A percentile compares a stretch with the other conserved stretches of the same genome.
These are phyloP conservation scores for Marmota flaviventris DNA, from an alignment of 2,113 vertebrate species.

Conservation along the genomic window DNA sequence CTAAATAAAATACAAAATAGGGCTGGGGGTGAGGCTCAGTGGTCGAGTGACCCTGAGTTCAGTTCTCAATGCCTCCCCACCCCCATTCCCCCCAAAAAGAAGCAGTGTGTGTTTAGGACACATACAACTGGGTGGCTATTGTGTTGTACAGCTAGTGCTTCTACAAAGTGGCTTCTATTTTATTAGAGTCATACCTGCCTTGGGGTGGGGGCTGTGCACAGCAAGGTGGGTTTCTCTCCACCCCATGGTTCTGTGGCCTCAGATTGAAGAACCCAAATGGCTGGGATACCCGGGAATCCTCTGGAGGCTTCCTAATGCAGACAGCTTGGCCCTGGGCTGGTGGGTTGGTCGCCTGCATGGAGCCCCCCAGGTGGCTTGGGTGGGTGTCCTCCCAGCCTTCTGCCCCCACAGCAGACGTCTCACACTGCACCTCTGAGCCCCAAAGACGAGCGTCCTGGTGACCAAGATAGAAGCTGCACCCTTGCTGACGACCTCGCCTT, in stretches of 20 bases:
- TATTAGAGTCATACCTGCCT: neutral
- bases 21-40: no score
- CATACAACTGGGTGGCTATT: neutral
- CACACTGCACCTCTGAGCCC: neutral
- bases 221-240: neutral
- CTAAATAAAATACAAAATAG: no score
- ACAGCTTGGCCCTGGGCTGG: neutral
- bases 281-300: neutral
- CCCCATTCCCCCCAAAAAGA: neutral
- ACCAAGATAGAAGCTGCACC: rapidly evolving
- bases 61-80: no score
- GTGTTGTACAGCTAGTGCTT: neutral
- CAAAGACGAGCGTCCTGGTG: neutral
- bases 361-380: neutral
- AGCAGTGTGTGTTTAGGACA: neutral
- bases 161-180: neutral
- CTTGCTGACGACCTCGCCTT: neutral
- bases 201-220: neutral
- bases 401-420: no score
- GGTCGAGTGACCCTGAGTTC: no score
- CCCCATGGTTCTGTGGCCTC: neutral
- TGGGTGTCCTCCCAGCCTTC: neutral
- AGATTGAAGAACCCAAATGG: neutral
- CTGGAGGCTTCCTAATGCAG: neutral
- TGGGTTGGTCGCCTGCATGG: neutral